Evolutionary conservation across 2,797 vertebrate species (phyloP).

Genomic region (Denticeps clupeoides): DNA sequence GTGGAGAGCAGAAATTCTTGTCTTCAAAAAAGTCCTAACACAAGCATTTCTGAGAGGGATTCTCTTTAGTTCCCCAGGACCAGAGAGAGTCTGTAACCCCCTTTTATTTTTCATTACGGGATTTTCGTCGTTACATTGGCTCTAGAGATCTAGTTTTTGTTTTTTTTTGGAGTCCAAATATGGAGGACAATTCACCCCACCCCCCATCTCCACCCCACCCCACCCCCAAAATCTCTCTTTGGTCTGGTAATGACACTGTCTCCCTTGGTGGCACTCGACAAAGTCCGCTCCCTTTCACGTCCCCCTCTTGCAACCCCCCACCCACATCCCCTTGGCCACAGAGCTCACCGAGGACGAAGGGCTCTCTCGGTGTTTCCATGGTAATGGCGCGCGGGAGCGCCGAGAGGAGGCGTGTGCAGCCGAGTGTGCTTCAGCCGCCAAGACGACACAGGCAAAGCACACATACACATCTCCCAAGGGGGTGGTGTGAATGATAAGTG

Average conservation of each 20-base stretch:
- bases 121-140: too few species aligned
- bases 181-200: too few species aligned
- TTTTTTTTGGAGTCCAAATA: too few species aligned
- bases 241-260: conserved; percentile 26
- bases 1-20: too few species aligned
- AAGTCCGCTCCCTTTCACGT: conserved; percentile 24
- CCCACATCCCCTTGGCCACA: conserved; percentile 53
- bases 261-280: conserved; percentile 31
- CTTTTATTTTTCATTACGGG: too few species aligned
- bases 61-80: too few species aligned
- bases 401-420: conserved; percentile 52
- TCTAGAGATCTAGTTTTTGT: too few species aligned
- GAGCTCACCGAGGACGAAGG: conserved; percentile 63
- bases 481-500: conserved; percentile 30
- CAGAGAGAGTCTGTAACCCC: too few species aligned
- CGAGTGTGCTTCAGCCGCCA: conserved; percentile 62
- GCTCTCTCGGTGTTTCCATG: conserved; percentile 70
- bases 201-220: neutral
- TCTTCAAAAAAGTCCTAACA: too few species aligned
- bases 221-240: neutral
- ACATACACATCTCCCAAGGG: conserved; percentile 2
- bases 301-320: conserved; percentile 32
- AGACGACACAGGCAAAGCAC: conserved; percentile 31
- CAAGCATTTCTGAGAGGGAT: too few species aligned
- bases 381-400: conserved; percentile 58